phyloP scores from a whole-genome alignment of 2,797 vertebrate species.

The Corythornis leucogaster region DNA sequence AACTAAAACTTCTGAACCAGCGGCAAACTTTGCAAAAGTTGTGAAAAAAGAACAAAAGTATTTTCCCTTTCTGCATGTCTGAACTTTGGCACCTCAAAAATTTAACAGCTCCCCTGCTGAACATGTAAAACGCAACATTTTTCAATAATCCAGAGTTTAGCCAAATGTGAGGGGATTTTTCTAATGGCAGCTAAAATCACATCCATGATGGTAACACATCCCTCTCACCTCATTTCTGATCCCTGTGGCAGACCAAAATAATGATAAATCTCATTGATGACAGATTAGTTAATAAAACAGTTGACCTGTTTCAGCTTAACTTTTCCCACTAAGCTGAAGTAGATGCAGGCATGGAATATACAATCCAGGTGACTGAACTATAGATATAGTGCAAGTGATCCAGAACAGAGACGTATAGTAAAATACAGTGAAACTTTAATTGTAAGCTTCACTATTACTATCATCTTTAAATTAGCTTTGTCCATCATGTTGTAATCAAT shows the following conservation, averaged over 20 bases:
- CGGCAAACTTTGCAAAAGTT: background rate
- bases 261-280: background rate
- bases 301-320: background rate
- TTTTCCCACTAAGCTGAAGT: background rate
- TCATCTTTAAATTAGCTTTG: background rate
- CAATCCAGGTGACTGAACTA: background rate
- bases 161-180: background rate
- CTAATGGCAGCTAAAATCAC: background rate
- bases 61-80: background rate
- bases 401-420: background rate
- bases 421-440: background rate
- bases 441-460: background rate
- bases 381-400: background rate
- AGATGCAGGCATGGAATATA: background rate
- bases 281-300: background rate
- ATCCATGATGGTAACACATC: background rate
- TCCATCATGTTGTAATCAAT: background rate
- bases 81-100: background rate
- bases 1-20: background rate
- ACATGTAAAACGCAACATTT: background rate
- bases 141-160: background rate
- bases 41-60: background rate
- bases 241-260: background rate
- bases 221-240: conserved; percentile 1
- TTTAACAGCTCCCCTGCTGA: background rate